These are phyloP conservation scores for Megaceryle torquata DNA, from an alignment of 2,113 vertebrate species.

Conservation along the genomic window DNA sequence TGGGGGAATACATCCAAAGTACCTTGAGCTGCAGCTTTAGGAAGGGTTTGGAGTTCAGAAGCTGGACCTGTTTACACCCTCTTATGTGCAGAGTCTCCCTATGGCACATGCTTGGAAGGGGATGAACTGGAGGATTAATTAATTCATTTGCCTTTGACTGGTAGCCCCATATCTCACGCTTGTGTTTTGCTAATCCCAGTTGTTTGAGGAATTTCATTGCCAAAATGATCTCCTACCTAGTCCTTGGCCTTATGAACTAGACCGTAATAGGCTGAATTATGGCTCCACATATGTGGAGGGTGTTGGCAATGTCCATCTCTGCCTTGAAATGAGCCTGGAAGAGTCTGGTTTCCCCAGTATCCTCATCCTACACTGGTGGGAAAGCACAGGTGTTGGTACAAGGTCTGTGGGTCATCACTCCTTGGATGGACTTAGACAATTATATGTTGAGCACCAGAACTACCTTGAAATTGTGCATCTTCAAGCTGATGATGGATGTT, in stretches of 20 bases:
- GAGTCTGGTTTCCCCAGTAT: background rate
- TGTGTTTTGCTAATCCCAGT: background rate
- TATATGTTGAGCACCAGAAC: rapidly evolving
- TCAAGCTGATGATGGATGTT: background rate
- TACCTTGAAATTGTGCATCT: background rate
- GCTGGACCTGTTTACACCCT: too few species aligned
- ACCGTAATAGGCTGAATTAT: background rate
- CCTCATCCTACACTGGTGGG: rapidly evolving
- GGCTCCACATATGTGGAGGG: background rate
- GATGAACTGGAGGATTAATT: background rate
- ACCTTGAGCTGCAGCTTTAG: too few species aligned
- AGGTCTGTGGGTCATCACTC: background rate
- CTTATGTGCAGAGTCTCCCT: too few species aligned
- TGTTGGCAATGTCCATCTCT: background rate
- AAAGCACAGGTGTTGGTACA: background rate
- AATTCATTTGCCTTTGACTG: background rate
- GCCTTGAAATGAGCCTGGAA: background rate
- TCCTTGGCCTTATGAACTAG: background rate
- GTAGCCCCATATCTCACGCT: background rate
- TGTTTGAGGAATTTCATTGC: background rate
- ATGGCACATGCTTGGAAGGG: too few species aligned
- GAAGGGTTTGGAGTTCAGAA: too few species aligned
- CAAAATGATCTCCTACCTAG: background rate
- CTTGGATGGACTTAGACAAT: too few species aligned
- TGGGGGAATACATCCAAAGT: too few species aligned